Base-by-base conservation (phyloP, 37 sponge, comb jelly and placozoan genomes). In the Aphrocallistes beatrix region DNA sequence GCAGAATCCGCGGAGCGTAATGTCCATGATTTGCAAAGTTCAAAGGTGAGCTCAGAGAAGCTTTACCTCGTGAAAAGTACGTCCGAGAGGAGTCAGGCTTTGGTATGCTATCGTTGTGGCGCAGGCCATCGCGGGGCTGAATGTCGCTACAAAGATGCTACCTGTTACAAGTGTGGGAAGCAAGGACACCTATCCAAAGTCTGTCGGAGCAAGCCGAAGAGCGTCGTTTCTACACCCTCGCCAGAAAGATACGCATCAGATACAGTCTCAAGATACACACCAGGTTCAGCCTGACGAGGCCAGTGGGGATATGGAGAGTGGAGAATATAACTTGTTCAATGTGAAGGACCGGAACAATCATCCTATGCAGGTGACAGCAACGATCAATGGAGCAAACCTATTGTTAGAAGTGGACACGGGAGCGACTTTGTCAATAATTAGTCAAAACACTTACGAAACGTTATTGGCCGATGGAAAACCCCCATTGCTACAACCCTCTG, bases 381-480 rank as follows among this genome's bases (percentile, higher is more conserved):
- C 13, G 21, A 17, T 82, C 10, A 82, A 82, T 17, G 83, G 83
- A 8, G 36, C 10, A 28, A 28, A 82, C 9, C 38, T 82, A 1
- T 25, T 37, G 30, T 3, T 82, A 37, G 83, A 82, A 38, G 39
- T 82, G 40, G 83, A 82, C 37, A 82, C 83, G 1, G 83, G 83
- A 3, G 83, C 83, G 8, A 82, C 83, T 82, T 38, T 82, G 38
- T 82, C 83, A 1, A 6, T 82, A 6, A 82, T 82, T 8, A 82
- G 83, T 82, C 17, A 82, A 16, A 37, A 37, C 9, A 82, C 83
- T 37, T 82, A 82, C 83, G 25, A 38, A 13, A 17, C 30, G 19
- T 82, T 82, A 82, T 82, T 3, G 39, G 6, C 8, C 40, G 1
- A 37, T 25, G 83, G 25, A 39, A 82, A 6, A 9, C 25, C 8